Evolutionary conservation across 2,888 invertebrate species (phyloP).

Genomic region (Chaitophorus viminalis): DNA sequence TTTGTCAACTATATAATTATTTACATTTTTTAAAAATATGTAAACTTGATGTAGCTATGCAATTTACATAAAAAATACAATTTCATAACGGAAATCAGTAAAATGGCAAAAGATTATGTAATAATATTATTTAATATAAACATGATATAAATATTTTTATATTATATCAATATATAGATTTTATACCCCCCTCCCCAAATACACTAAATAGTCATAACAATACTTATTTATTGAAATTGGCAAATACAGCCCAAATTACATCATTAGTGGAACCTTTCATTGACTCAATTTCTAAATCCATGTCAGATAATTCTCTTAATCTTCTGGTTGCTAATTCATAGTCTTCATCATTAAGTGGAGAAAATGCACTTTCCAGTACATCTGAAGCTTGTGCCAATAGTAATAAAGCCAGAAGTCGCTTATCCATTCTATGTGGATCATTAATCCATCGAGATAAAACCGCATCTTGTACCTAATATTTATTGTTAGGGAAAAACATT

Average conservation of each 20-base stretch:
- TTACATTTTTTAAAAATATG: slow-evolving; percentile 27
- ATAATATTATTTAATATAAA: slow-evolving; percentile 30
- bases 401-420: slow-evolving; percentile 90
- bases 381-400: slow-evolving; percentile 98
- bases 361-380: slow-evolving; percentile 99
- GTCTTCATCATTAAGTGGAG: slow-evolving; percentile 95
- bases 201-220: slow-evolving; percentile 19
- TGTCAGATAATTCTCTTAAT: slow-evolving; percentile 92
- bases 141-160: slow-evolving; percentile 16
- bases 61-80: slow-evolving; percentile 38
- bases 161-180: neutral
- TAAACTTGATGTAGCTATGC: slow-evolving; percentile 1
- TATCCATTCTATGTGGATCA: slow-evolving; percentile 97
- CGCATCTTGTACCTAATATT: slow-evolving; percentile 89
- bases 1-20: slow-evolving; percentile 22
- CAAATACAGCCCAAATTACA: slow-evolving; percentile 98
- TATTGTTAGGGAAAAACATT: slow-evolving; percentile 2
- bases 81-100: slow-evolving; percentile 24
- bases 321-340: slow-evolving; percentile 98
- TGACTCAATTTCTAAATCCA: slow-evolving; percentile 96
- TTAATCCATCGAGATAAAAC: slow-evolving; percentile 96
- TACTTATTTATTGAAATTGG: slow-evolving; percentile 94
- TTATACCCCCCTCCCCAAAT: slow-evolving; percentile 2
- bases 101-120: slow-evolving; percentile 43
- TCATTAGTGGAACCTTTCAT: slow-evolving; percentile 90